phyloP scores from a whole-genome alignment of 2,888 invertebrate genomes.

The Seira musarum region DNA sequence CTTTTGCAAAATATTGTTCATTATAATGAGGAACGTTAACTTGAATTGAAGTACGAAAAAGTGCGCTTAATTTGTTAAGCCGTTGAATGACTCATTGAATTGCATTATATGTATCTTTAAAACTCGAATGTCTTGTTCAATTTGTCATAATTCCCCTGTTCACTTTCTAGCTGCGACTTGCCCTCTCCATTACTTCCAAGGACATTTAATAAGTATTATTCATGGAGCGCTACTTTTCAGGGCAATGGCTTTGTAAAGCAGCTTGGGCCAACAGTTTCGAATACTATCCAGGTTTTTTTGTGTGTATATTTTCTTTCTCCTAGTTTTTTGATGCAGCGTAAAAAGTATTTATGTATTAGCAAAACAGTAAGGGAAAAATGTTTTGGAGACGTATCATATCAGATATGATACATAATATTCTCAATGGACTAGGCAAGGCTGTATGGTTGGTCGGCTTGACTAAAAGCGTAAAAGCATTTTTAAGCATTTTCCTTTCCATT shows the following conservation, averaged over 20 bases:
- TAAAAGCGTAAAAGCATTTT: constrained; percentile 5
- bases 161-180: no score
- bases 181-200: no score
- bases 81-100: no score
- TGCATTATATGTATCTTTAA: no score
- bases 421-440: constrained; percentile 9
- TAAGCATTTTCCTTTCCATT: neutral
- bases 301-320: constrained; percentile 1
- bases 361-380: constrained; percentile 8
- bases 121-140: neutral
- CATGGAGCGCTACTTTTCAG: no score
- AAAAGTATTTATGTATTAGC: neutral
- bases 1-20: no score
- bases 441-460: neutral
- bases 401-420: constrained; percentile 24
- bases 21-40: no score
- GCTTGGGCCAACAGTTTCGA: no score
- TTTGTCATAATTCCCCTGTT: neutral
- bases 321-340: constrained; percentile 1
- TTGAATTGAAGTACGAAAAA: no score
- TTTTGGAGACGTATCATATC: neutral
- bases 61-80: no score
- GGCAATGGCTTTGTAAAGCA: no score
- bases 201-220: no score
- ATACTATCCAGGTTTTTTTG: neutral